Conservation (phyloP, 1,140 invertebrate species). For the Drosophila malerkotliana region DNA sequence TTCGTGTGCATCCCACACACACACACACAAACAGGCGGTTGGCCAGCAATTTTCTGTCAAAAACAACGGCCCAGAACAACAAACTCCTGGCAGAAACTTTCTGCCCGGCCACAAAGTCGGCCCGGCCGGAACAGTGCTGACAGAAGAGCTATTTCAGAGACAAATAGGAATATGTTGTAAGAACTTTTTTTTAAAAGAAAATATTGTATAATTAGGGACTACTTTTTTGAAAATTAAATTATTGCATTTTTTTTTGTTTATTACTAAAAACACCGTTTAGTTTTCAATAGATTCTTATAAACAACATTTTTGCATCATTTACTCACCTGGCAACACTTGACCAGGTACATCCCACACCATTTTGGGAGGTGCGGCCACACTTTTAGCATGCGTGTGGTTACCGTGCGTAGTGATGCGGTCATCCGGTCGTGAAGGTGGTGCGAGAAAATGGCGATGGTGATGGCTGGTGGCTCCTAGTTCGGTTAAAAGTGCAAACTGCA, state of each 20-base stretch:
- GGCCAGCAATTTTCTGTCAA: conserved; percentile 66
- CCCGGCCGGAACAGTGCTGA: conserved; percentile 16
- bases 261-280: too few relatives aligned
- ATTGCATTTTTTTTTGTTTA: too few relatives aligned
- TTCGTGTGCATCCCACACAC: conserved; percentile 1
- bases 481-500: conserved; percentile 32
- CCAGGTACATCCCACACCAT: conserved; percentile 14
- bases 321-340: background rate
- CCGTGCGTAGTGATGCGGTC: conserved; percentile 56
- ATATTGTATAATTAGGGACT: too few relatives aligned
- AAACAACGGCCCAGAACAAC: conserved; percentile 61
- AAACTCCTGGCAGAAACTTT: conserved; percentile 47
- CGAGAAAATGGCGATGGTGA: background rate
- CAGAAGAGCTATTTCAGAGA: background rate
- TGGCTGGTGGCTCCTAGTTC: conserved; percentile 2
- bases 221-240: too few relatives aligned
- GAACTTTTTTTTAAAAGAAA: background rate
- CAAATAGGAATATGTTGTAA: background rate
- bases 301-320: background rate
- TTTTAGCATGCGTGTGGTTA: conserved; percentile 72
- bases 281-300: too few relatives aligned
- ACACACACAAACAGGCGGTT: conserved; percentile 9
- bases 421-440: conserved; percentile 36
- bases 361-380: conserved; percentile 52
- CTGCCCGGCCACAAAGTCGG: conserved; percentile 58